A percentile compares a stretch with the other conserved stretches of the same genome.
These are phyloP conservation scores for Hirundichthys speculiger DNA, from an alignment of 2,113 vertebrate species.

Conservation along the genomic window DNA sequence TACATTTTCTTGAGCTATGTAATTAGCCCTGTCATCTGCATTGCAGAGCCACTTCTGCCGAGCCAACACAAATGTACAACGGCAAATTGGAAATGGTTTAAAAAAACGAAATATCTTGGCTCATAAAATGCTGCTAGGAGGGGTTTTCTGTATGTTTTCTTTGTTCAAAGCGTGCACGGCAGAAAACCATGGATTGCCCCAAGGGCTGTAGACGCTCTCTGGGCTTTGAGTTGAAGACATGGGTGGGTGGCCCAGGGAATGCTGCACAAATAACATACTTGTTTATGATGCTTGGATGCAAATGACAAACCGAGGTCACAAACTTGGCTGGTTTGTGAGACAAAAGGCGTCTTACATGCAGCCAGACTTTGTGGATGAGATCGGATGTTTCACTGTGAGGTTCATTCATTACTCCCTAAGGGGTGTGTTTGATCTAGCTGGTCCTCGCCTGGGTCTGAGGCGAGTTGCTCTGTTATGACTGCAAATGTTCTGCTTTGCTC, in stretches of 20 bases:
- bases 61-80: slow-evolving; percentile 70
- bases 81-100: slow-evolving; percentile 50
- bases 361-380: slow-evolving; percentile 36
- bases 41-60: slow-evolving; percentile 44
- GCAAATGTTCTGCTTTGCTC: slow-evolving; percentile 49
- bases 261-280: slow-evolving; percentile 59
- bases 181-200: slow-evolving; percentile 50
- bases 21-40: slow-evolving; percentile 76
- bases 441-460: slow-evolving; percentile 40
- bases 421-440: slow-evolving; percentile 55
- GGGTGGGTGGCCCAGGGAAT: slow-evolving; percentile 58
- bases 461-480: slow-evolving; percentile 39
- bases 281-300: slow-evolving; percentile 68
- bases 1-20: slow-evolving; percentile 66
- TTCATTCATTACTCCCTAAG: slow-evolving; percentile 52
- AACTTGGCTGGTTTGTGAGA: slow-evolving; percentile 46
- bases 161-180: slow-evolving; percentile 59
- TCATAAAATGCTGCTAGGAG: slow-evolving; percentile 48
- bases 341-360: slow-evolving; percentile 45
- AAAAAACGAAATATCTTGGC: slow-evolving; percentile 53
- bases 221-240: slow-evolving; percentile 44
- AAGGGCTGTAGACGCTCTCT: slow-evolving; percentile 54
- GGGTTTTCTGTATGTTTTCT: slow-evolving; percentile 57
- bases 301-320: slow-evolving; percentile 68
- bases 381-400: slow-evolving; percentile 32